A percentile compares a stretch with the other conserved stretches of the same genome.
Conservation (phyloP, 2,113 vertebrate species). For the Odocoileus hemionus region DNA sequence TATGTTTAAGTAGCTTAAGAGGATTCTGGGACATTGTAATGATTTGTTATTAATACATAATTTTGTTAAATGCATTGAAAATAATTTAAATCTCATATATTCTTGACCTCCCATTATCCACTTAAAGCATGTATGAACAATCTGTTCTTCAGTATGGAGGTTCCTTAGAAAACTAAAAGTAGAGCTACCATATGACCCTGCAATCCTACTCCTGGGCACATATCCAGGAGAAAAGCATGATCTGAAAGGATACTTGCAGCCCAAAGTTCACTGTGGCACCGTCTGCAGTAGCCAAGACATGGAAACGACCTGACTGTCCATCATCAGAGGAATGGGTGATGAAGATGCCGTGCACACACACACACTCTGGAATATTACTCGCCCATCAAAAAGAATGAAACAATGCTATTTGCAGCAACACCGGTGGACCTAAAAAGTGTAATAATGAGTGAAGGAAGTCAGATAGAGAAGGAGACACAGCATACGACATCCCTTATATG, state of each 20-base stretch:
- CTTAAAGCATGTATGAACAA: background rate
- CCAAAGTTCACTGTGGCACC: background rate
- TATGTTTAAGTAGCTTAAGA: background rate
- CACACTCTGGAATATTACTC: background rate
- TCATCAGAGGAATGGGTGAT: background rate
- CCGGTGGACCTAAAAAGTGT: background rate
- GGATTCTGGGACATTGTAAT: background rate
- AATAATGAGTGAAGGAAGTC: background rate
- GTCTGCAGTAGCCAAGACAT: background rate
- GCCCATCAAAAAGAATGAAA: background rate
- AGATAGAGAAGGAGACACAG: background rate
- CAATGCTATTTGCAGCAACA: rapidly evolving
- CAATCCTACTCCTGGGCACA: background rate
- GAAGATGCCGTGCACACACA: rapidly evolving
- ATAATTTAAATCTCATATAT: background rate
- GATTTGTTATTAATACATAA: background rate
- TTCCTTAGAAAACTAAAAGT: background rate
- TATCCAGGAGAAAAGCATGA: background rate
- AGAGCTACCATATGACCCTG: background rate
- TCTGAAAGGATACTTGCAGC: background rate
- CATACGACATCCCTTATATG: background rate
- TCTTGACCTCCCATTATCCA: background rate
- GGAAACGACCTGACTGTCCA: background rate
- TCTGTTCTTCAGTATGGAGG: background rate
- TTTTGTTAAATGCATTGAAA: background rate